These are phyloP conservation scores for Cryptoprocta ferox DNA, from an alignment of 2,797 vertebrate species.

Conservation along the genomic window DNA sequence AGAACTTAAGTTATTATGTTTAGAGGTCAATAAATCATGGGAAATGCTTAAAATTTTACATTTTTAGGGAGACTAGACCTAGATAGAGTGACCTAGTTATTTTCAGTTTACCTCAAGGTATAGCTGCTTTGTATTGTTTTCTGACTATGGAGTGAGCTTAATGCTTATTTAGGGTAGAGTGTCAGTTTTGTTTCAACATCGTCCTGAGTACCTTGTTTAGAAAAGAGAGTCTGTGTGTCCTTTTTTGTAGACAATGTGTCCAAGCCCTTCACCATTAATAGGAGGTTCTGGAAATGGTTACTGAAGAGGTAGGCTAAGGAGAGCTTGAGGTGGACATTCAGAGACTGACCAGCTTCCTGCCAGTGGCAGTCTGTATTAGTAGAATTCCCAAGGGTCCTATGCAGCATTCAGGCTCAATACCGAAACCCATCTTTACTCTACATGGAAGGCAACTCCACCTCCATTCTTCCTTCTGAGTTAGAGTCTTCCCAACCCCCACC, in stretches of 20 bases:
- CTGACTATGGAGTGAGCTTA: background rate
- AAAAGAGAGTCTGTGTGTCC: background rate
- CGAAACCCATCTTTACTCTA: background rate
- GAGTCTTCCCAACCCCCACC: background rate
- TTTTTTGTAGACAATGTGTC: background rate
- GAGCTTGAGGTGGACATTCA: background rate
- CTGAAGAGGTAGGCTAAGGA: background rate
- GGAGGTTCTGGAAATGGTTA: background rate
- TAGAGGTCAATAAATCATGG: background rate
- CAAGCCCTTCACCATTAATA: background rate
- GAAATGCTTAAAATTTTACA: background rate
- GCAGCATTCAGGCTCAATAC: too few species aligned
- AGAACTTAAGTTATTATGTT: background rate
- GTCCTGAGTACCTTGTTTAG: background rate
- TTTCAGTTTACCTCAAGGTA: background rate
- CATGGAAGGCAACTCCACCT: background rate
- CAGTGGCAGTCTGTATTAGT: fast-evolving
- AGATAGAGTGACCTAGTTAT: background rate
- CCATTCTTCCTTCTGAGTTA: background rate
- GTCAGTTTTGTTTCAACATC: background rate
- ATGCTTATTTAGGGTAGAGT: background rate
- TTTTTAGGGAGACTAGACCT: background rate
- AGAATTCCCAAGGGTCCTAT: background rate
- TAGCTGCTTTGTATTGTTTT: background rate
- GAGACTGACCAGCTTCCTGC: background rate